These are phyloP conservation scores for Spermophilus dauricus DNA, from an alignment of 2,113 vertebrate genomes.

Conservation along the genomic window DNA sequence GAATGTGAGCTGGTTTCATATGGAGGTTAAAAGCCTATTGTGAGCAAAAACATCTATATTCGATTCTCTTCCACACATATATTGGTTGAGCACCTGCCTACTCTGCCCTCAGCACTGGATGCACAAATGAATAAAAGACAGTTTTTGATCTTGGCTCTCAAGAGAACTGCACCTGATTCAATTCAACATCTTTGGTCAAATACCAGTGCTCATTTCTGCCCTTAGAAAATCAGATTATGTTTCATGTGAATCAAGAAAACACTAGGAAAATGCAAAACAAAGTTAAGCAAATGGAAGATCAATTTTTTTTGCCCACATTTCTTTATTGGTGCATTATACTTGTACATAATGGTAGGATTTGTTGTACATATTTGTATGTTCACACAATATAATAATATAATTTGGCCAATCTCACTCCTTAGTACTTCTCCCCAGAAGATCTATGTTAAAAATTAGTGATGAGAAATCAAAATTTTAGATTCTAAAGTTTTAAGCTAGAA, in stretches of 20 bases:
- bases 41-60: neutral
- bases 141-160: neutral
- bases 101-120: neutral
- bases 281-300: neutral
- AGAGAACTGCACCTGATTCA: neutral
- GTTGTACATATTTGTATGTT: too few species aligned
- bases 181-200: neutral
- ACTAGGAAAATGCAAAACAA: neutral
- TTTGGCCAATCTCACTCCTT: too few species aligned
- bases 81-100: neutral
- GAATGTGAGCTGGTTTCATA: neutral
- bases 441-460: neutral
- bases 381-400: too few species aligned
- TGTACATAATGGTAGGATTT: too few species aligned
- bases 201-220: neutral
- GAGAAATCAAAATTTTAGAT: neutral
- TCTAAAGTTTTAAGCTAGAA: conserved; percentile 29
- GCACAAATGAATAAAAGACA: neutral
- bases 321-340: too few species aligned
- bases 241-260: neutral
- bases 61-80: neutral
- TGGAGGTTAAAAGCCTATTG: neutral
- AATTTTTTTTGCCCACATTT: neutral
- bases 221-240: neutral
- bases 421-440: neutral